These are phyloP conservation scores for Mus spretus DNA, from an alignment of 2,797 vertebrate genomes.

Conservation along the genomic window DNA sequence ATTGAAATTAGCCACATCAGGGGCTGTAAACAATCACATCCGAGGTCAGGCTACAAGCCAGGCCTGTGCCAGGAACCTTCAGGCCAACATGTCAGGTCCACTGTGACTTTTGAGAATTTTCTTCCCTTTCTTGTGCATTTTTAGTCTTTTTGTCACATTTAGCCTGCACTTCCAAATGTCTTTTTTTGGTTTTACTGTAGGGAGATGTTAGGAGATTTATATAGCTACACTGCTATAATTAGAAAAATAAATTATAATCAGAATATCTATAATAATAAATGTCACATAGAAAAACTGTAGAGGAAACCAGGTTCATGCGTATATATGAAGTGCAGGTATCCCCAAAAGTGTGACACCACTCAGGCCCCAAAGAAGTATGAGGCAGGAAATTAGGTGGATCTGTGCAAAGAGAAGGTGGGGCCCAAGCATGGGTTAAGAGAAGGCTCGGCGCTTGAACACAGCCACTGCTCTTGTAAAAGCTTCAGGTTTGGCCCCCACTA, in stretches of 20 bases:
- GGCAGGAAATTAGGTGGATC: background rate
- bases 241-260: background rate
- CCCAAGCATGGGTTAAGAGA: too few relatives aligned
- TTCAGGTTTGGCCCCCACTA: too few relatives aligned
- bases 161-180: background rate
- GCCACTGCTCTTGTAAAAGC: accelerated
- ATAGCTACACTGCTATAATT: background rate
- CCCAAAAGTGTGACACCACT: background rate
- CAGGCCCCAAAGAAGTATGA: background rate
- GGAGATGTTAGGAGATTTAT: background rate
- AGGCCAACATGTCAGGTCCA: background rate
- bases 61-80: background rate
- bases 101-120: background rate
- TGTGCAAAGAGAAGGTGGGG: background rate
- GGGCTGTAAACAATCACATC: accelerated
- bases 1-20: background rate
- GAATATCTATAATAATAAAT: background rate
- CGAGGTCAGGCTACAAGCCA: background rate
- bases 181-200: background rate
- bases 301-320: background rate
- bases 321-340: background rate
- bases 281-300: background rate
- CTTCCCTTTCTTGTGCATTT: background rate
- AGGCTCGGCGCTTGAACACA: accelerated
- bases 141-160: background rate